Conservation (phyloP, 1,140 invertebrate species). For the Rhyacophila brunnea region DNA sequence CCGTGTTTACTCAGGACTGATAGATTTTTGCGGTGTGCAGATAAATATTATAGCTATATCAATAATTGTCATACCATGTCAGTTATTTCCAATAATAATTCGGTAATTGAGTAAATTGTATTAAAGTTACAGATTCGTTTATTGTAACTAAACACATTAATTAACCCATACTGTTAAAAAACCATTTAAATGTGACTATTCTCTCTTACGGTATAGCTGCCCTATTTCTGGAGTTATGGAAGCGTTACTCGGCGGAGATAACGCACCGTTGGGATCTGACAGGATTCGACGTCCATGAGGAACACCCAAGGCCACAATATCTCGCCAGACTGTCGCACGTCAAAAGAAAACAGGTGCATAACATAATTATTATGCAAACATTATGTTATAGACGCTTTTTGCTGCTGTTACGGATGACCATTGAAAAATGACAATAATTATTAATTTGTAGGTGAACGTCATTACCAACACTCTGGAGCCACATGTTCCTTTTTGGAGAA, state of each 20-base stretch:
- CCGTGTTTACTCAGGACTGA: no score
- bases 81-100: no score
- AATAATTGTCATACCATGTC: no score
- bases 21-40: no score
- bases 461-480: constrained; percentile 81
- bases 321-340: constrained; percentile 69
- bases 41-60: no score
- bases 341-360: constrained; percentile 54
- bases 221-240: constrained; percentile 92
- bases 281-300: constrained; percentile 81
- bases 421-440: not conserved
- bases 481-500: constrained; percentile 84
- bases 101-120: no score
- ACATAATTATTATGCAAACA: not conserved
- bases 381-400: not conserved
- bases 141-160: no score
- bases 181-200: no score
- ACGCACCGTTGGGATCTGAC: constrained; percentile 91
- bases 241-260: constrained; percentile 81
- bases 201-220: no score
- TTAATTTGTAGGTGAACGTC: constrained; percentile 56
- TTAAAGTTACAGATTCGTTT: no score
- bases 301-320: constrained; percentile 67
- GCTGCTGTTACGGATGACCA: not conserved
- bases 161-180: no score